A percentile compares a stretch with the other conserved stretches of the same genome.
These are phyloP conservation scores for Drosophila albomicans DNA, from an alignment of 1,140 invertebrate species.

Conservation along the genomic window DNA sequence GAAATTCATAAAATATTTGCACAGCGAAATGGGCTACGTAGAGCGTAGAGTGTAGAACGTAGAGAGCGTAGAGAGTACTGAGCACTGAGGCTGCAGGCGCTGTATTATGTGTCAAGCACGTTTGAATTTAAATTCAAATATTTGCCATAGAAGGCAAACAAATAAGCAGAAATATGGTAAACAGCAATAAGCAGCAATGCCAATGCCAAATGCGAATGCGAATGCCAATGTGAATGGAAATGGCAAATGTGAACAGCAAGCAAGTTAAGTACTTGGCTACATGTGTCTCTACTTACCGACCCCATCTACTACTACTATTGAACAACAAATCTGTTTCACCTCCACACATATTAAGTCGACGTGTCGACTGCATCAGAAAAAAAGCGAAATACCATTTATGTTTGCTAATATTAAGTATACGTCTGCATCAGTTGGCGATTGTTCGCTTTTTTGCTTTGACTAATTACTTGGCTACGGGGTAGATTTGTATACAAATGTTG, in stretches of 20 bases:
- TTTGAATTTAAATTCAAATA: conserved; percentile 83
- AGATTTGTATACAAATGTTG: background rate
- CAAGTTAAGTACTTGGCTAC: conserved; percentile 27
- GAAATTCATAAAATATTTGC: conserved; percentile 83
- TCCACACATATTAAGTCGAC: conserved; percentile 17
- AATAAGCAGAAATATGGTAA: conserved; percentile 81
- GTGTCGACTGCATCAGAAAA: background rate
- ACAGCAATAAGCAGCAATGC: conserved; percentile 70
- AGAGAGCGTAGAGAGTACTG: conserved; percentile 6
- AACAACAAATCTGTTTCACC: conserved; percentile 12
- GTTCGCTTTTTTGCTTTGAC: background rate
- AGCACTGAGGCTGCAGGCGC: conserved; percentile 53
- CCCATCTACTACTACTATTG: background rate
- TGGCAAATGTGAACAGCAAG: conserved; percentile 24
- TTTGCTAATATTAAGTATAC: conserved; percentile 8
- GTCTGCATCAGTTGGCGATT: background rate
- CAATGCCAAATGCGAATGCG: conserved; percentile 16
- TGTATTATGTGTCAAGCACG: conserved; percentile 81
- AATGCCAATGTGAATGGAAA: conserved; percentile 21
- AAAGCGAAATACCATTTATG: background rate
- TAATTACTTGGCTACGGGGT: background rate
- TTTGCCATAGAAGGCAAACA: conserved; percentile 78
- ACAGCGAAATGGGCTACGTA: conserved; percentile 72
- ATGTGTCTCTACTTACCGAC: conserved; percentile 9
- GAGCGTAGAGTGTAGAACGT: background rate